These are phyloP conservation scores for Tetropium fuscum DNA, from an alignment of 2,888 invertebrate species.

Conservation along the genomic window DNA sequence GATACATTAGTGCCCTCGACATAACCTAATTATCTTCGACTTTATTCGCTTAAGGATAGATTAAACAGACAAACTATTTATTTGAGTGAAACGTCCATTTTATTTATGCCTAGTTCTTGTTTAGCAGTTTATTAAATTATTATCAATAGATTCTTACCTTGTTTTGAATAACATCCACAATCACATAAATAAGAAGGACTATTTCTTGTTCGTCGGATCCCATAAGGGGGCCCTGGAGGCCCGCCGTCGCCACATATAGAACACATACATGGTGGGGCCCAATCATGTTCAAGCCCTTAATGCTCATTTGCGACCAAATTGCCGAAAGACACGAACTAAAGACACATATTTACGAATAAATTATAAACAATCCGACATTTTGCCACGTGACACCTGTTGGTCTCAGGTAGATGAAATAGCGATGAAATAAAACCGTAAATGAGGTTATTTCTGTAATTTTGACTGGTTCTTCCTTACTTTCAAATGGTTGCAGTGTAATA, in stretches of 20 bases:
- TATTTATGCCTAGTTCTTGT: no score
- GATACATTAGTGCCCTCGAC: no score
- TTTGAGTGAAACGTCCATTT: no score
- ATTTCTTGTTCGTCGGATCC: constrained; percentile 97
- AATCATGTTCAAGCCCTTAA: constrained; percentile 69
- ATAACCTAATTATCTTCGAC: no score
- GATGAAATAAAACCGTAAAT: constrained; percentile 19
- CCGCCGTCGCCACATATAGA: constrained; percentile 93
- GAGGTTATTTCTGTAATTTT: constrained; percentile 4
- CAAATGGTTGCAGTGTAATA: not conserved
- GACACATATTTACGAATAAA: constrained; percentile 37
- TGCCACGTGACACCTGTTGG: constrained; percentile 60
- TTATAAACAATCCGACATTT: constrained; percentile 53
- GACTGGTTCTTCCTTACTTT: constrained; percentile 4
- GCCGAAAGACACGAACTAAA: constrained; percentile 37
- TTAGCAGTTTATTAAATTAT: no score
- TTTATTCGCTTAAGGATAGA: no score
- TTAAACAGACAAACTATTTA: no score
- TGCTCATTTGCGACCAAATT: constrained; percentile 59
- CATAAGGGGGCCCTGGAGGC: constrained; percentile 89
- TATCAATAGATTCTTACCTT: constrained; percentile 87
- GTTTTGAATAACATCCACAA: constrained; percentile 90
- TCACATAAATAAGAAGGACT: constrained; percentile 89
- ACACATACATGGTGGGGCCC: constrained; percentile 88
- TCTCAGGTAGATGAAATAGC: constrained; percentile 35